These are phyloP conservation scores for Caenorhabditis angaria DNA, from an alignment of 2,888 invertebrate genomes.

Conservation along the genomic window DNA sequence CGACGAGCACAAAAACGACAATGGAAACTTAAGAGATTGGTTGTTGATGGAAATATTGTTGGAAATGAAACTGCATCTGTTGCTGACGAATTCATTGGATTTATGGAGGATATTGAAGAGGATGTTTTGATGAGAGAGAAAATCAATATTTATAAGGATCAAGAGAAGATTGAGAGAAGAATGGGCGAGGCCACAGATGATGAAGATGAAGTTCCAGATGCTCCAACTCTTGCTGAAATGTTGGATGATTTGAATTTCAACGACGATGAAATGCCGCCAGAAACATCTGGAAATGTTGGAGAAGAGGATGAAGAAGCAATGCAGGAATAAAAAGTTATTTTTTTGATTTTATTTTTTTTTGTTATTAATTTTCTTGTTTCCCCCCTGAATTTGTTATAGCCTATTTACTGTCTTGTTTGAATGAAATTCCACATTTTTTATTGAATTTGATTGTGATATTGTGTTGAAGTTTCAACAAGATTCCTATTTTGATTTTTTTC, in stretches of 20 bases:
- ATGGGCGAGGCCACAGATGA: slow-evolving; percentile 73
- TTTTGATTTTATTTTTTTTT: slow-evolving; percentile 10
- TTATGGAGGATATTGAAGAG: slow-evolving; percentile 95
- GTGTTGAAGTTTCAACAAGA: background rate
- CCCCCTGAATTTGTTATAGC: background rate
- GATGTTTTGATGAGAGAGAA: slow-evolving; percentile 88
- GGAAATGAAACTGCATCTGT: slow-evolving; percentile 73
- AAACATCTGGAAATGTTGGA: background rate
- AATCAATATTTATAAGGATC: slow-evolving; percentile 84
- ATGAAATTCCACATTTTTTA: background rate
- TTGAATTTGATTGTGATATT: background rate
- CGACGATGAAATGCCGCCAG: slow-evolving; percentile 44
- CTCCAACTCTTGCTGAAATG: slow-evolving; percentile 90
- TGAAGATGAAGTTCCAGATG: slow-evolving; percentile 78
- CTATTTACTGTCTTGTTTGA: background rate
- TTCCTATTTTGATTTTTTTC: background rate
- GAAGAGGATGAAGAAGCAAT: slow-evolving; percentile 23
- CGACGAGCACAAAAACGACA: slow-evolving; percentile 80
- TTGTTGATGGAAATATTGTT: slow-evolving; percentile 72
- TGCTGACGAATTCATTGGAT: slow-evolving; percentile 74
- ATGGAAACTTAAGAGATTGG: slow-evolving; percentile 92
- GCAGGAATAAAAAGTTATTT: slow-evolving; percentile 21
- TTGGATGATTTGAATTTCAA: slow-evolving; percentile 86
- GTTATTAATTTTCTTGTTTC: background rate
- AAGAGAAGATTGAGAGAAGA: slow-evolving; percentile 23